Base-by-base conservation (phyloP, 2,113 vertebrate genomes). In the Apteryx mantelli region DNA sequence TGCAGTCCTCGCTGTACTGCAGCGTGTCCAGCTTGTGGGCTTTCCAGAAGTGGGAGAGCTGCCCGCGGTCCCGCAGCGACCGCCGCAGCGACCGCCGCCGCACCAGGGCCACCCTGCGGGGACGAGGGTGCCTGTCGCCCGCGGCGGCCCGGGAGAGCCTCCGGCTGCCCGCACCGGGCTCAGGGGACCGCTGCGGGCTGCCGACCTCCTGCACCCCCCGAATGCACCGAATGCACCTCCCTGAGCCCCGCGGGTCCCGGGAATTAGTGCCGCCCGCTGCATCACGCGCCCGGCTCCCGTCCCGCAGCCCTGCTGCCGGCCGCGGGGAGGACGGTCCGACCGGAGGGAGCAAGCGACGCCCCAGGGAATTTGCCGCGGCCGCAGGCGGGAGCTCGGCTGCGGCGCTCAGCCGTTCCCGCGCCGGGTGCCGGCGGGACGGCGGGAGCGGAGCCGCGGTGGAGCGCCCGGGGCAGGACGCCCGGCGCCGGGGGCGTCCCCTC, bases 41-140 rank as follows among this genome's bases (percentile, higher is more conserved):
- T 42, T 97, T 97, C 98, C 98, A 98, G 90, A 98, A 93, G 24
- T 97, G 92, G 17, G 96, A 95, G 65, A 98, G 97, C 70, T 83
- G 96, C 81, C 97, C 98, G 9, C 40, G 96, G 1, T 96, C 98
- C 74, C 97, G 95, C 68, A 98, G 96, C 13, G 24, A 34, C 96
- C 98, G 97, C 89, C 97, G 95, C 78, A 98, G 83, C 68, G 98
- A 98, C 46, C 95, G 97, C 26, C 91, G 86, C 89, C 95, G 96
- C 11, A 1, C 89, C 91, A 98, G 96, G 34, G 98, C 60, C 87
- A 98, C 96, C 96, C 98, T 98, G 82, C 6, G 13, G 28, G n/a
- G 58, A 14, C 19, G 26, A 26, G 4, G 26, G 18, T 20, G 32
- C 20, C 0, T 36, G 10, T 83, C 77, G 84, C 26, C 44, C 5